phyloP scores from a whole-genome alignment of 2,888 invertebrate genomes.

The Tromatobia lineatoria region DNA sequence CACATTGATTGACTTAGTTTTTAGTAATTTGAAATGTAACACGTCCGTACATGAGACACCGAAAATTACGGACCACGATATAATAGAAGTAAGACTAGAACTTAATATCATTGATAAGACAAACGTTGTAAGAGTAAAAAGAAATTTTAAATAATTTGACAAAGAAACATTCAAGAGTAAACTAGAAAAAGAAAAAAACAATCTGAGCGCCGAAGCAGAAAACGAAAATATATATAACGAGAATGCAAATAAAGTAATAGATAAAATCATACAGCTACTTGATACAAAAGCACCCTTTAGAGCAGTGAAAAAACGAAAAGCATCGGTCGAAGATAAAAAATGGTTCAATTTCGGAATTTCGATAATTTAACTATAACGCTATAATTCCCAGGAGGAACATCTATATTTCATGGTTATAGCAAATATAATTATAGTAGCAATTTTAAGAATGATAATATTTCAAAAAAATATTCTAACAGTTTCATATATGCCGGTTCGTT shows the following conservation, averaged over 20 bases:
- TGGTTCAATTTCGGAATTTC: too few species aligned
- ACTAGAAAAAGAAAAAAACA: not conserved
- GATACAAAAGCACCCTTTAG: slow-evolving; percentile 14
- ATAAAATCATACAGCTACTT: not conserved
- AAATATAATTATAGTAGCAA: too few species aligned
- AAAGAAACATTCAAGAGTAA: not conserved
- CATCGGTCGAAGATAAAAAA: too few species aligned
- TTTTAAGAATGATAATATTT: too few species aligned
- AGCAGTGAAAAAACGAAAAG: too few species aligned
- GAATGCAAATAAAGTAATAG: not conserved
- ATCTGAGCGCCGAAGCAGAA: not conserved
- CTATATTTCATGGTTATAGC: too few species aligned
- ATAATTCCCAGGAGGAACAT: too few species aligned
- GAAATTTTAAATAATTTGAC: slow-evolving; percentile 12
- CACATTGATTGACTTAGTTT: slow-evolving; percentile 10
- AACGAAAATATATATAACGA: not conserved
- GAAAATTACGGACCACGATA: too few species aligned
- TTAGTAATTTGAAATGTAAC: not conserved
- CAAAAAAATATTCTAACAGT: too few species aligned
- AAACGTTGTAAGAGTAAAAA: not conserved
- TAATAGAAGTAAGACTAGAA: not conserved
- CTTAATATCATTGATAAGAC: not conserved
- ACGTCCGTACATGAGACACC: not conserved
- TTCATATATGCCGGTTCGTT: too few species aligned
- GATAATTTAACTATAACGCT: too few species aligned